Evolutionary conservation across 2,113 vertebrate species (phyloP).

Genomic region (Stegostoma tigrinum): DNA sequence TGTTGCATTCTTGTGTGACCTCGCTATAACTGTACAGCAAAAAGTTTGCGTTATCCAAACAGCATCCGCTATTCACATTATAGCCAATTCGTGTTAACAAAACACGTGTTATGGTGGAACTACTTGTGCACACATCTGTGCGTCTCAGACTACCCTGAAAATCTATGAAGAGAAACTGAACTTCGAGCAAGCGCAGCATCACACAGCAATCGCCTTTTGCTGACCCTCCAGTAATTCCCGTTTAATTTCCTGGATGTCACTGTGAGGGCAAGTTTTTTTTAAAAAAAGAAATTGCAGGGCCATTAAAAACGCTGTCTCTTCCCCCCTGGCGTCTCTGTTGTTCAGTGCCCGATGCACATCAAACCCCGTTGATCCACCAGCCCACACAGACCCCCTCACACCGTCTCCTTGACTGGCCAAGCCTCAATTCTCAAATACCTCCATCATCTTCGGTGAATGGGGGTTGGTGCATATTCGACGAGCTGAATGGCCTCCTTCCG

Average conservation of each 20-base stretch:
- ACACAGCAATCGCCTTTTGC: background rate
- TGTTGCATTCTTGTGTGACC: no score
- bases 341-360: background rate
- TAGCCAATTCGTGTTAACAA: no score
- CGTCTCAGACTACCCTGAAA: no score
- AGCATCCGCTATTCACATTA: no score
- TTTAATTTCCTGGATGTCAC: background rate
- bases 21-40: no score
- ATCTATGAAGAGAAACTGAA: no score
- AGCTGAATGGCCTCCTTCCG: no score
- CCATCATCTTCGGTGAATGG: no score
- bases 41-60: no score
- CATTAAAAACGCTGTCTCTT: background rate
- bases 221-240: background rate
- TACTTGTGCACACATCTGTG: no score
- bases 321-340: background rate
- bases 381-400: background rate
- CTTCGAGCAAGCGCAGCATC: background rate
- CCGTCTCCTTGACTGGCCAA: background rate
- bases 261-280: background rate
- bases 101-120: no score
- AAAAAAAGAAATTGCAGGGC: background rate
- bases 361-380: background rate
- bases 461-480: no score
- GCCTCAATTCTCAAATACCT: background rate